phyloP scores from a whole-genome alignment of 1,140 invertebrate species.

The Brachionus asplanchnoidis region DNA sequence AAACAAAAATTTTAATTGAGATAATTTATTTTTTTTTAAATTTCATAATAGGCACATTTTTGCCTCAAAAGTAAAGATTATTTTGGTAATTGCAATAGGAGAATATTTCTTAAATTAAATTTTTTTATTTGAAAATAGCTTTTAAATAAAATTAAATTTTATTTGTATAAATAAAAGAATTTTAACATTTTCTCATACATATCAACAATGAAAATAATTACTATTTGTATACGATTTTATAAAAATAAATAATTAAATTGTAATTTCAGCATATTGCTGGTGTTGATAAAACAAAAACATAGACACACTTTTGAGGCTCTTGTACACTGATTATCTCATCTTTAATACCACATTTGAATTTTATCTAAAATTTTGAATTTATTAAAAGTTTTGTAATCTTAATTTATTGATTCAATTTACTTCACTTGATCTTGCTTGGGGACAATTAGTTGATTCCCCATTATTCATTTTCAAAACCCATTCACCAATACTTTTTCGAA shows the following conservation, averaged over 20 bases:
- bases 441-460: background rate
- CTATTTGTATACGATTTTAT: background rate
- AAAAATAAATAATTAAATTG: background rate
- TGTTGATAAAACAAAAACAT: constrained; percentile 2
- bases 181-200: too few relatives aligned
- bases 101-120: too few relatives aligned
- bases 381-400: background rate
- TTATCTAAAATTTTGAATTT: background rate
- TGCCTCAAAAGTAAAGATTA: too few relatives aligned
- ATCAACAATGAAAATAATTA: too few relatives aligned
- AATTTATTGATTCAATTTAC: background rate
- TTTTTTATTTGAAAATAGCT: too few relatives aligned
- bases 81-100: too few relatives aligned
- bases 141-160: too few relatives aligned
- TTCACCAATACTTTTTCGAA: background rate
- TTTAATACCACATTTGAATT: background rate
- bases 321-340: constrained; percentile 2
- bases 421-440: background rate
- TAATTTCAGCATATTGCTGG: constrained; percentile 30
- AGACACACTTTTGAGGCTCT: constrained; percentile 34
- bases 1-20: too few relatives aligned
- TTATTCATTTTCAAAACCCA: constrained; percentile 9
- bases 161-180: too few relatives aligned
- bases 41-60: too few relatives aligned
- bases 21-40: too few relatives aligned